Conservation (phyloP, 2,797 vertebrate species). For the Apodemus agrarius region DNA sequence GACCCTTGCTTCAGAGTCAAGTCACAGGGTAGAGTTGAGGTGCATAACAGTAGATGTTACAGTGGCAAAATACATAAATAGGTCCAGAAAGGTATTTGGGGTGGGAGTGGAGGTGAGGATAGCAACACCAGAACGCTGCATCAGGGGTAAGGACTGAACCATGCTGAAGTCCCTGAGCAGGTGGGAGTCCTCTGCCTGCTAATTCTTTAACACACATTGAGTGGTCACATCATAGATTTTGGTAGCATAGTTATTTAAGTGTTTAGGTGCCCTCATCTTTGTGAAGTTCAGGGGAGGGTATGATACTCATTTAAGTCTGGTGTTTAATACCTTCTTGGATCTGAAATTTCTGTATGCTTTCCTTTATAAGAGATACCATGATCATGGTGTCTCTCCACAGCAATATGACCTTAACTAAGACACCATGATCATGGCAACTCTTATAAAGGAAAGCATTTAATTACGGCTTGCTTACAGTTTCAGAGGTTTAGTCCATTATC, state of each 20-base stretch:
- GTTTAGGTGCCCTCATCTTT: too few species aligned
- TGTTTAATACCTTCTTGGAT: not conserved
- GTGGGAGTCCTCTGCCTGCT: not conserved
- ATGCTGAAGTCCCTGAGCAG: not conserved
- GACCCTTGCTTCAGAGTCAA: not conserved
- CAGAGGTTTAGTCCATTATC: not conserved
- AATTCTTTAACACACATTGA: not conserved
- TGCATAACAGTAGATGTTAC: not conserved
- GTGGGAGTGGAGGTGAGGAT: not conserved
- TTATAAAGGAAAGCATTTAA: not conserved
- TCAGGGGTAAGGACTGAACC: not conserved
- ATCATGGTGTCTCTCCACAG: too few species aligned
- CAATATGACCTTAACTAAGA: not conserved
- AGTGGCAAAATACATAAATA: not conserved
- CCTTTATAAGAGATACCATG: too few species aligned
- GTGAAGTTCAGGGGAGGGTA: not conserved
- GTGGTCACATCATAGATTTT: not conserved
- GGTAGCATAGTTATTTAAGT: not conserved
- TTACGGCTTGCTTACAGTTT: not conserved
- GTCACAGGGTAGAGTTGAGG: not conserved
- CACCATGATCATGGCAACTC: not conserved
- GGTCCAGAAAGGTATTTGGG: not conserved
- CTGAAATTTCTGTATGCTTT: not conserved
- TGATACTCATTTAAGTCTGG: not conserved
- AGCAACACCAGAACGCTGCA: not conserved